Conservation (phyloP, 1,140 invertebrate genomes). For the Platyscapa corneri region DNA sequence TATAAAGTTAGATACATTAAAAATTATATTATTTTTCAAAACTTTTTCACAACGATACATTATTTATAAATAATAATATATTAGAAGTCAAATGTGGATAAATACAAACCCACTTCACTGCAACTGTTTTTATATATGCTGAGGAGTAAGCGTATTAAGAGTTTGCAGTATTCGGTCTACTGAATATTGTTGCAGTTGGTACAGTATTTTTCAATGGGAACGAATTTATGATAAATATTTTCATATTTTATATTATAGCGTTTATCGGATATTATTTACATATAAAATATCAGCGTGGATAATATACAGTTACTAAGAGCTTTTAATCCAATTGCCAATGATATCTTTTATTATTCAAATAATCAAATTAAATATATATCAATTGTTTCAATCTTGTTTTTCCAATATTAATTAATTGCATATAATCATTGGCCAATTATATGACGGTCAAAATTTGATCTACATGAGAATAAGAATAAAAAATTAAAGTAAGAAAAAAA, state of each 20-base stretch:
- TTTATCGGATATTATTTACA: neutral
- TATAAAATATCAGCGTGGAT: neutral
- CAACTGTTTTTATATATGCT: neutral
- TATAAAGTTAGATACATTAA: no score
- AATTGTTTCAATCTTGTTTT: neutral
- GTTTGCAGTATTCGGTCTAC: neutral
- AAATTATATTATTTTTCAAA: neutral
- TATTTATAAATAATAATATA: neutral
- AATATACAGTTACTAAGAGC: no score
- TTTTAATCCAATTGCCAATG: no score
- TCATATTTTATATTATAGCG: neutral
- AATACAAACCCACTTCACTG: neutral
- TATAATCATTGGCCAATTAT: neutral
- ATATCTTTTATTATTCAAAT: no score
- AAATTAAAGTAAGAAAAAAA: neutral
- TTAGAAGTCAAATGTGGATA: neutral
- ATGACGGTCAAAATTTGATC: neutral
- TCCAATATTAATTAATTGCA: neutral
- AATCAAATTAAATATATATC: neutral
- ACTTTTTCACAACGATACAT: neutral
- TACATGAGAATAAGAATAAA: neutral
- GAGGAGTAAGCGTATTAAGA: slow-evolving; percentile 5
- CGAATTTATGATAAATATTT: slow-evolving; percentile 18
- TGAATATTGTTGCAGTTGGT: slow-evolving; percentile 1
- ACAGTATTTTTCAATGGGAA: neutral